Evolutionary conservation across 2,113 vertebrate species (phyloP).

Genomic region (Orientallactaga bullata): DNA sequence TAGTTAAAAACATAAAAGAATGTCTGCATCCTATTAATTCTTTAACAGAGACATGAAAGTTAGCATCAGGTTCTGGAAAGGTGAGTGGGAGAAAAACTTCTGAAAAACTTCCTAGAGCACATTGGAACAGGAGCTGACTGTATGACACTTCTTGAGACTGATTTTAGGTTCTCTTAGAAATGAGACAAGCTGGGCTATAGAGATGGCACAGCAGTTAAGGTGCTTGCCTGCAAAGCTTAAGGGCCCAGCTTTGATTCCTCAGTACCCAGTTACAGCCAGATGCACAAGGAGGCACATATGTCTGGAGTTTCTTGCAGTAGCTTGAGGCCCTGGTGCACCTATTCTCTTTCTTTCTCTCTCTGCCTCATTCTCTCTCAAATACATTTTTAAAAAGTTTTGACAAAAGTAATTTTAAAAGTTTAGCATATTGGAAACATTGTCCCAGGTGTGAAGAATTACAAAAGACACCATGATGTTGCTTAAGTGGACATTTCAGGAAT

Average conservation of each 20-base stretch:
- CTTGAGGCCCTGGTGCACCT: no score
- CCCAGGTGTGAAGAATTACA: neutral
- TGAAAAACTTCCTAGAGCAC: neutral
- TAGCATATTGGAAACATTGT: neutral
- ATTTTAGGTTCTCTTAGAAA: constrained; percentile 15
- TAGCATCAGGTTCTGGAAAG: neutral
- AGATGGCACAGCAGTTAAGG: no score
- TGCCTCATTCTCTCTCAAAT: no score
- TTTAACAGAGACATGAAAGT: neutral
- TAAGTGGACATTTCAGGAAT: neutral
- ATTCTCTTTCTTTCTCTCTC: no score
- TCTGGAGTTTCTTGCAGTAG: no score
- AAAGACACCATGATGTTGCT: neutral
- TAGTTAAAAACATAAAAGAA: neutral
- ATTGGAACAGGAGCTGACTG: neutral
- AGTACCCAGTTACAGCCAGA: no score
- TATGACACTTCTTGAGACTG: neutral
- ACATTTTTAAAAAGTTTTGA: no score
- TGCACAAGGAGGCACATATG: no score
- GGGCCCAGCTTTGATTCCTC: no score
- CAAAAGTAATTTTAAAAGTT: neutral
- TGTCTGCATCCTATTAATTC: neutral
- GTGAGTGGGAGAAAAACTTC: neutral
- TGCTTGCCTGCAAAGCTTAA: no score
- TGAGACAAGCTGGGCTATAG: neutral